Percentiles rank a stretch among this genome's conserved stretches.
Conservation (phyloP, 2,113 vertebrate species). For the Thryonomys swinderianus region DNA sequence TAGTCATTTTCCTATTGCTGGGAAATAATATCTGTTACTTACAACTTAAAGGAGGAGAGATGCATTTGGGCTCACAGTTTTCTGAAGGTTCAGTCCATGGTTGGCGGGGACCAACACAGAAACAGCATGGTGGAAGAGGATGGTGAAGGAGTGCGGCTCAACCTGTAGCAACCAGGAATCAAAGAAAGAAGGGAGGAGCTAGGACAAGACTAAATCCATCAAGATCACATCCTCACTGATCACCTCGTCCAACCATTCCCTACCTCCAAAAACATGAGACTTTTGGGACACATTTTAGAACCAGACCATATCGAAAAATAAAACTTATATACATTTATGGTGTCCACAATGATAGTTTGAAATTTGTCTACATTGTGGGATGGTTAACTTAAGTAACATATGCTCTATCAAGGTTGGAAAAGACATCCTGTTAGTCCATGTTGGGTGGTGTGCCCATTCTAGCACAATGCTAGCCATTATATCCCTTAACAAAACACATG, state of each 20-base stretch:
- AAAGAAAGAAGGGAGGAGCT: neutral
- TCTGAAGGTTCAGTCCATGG: neutral
- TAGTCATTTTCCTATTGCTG: neutral
- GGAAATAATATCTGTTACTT: neutral
- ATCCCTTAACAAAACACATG: neutral
- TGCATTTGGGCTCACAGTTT: neutral
- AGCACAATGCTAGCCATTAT: neutral
- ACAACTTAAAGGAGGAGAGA: neutral
- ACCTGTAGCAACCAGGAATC: neutral
- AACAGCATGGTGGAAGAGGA: neutral
- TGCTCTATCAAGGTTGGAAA: neutral
- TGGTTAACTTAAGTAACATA: neutral
- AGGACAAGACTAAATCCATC: neutral
- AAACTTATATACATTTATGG: neutral
- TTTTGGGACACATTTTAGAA: neutral
- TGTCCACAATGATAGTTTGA: neutral
- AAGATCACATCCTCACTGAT: neutral
- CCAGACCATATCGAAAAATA: neutral
- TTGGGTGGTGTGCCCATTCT: neutral
- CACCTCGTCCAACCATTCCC: neutral
- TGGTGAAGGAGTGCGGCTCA: neutral
- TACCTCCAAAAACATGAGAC: neutral
- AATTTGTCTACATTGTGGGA: neutral
- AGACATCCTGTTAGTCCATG: accelerated
- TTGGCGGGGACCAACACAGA: neutral